Conservation (phyloP, 2,113 vertebrate species). For the Labeo rohita region DNA sequence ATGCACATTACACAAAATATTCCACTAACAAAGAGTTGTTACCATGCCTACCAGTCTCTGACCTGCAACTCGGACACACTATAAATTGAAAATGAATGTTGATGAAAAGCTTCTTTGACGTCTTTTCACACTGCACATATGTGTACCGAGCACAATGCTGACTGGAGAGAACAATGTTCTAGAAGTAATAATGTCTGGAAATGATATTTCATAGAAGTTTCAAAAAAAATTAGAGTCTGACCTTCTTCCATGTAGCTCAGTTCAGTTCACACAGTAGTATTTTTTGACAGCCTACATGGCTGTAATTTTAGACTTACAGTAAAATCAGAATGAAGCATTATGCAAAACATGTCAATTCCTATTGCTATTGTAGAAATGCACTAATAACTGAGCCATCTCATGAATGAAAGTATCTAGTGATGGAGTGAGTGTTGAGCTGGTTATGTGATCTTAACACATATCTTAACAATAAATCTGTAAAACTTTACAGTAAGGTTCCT, state of each 20-base stretch:
- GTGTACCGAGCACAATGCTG: not conserved
- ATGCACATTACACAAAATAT: not conserved
- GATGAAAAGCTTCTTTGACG: not conserved
- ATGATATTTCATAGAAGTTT: not conserved
- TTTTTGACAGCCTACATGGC: not conserved
- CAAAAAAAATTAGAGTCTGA: not conserved
- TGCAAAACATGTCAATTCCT: not conserved
- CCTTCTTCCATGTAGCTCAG: not conserved
- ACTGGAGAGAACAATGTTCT: not conserved
- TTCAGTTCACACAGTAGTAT: not conserved
- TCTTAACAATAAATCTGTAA: too few relatives aligned
- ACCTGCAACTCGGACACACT: not conserved
- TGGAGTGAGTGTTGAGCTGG: not conserved
- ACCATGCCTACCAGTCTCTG: slow-evolving; percentile 30
- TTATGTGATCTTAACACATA: not conserved
- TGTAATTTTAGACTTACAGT: not conserved
- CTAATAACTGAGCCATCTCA: not conserved
- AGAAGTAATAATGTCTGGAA: not conserved
- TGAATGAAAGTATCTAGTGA: not conserved
- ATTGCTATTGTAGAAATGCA: not conserved
- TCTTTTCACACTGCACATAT: not conserved
- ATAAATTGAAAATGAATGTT: slow-evolving; percentile 11
- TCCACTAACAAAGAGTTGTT: not conserved
- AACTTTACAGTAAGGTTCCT: not conserved
- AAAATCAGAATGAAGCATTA: not conserved